phyloP scores from a whole-genome alignment of 1,140 invertebrate genomes.

The Bombus vancouverensis region DNA sequence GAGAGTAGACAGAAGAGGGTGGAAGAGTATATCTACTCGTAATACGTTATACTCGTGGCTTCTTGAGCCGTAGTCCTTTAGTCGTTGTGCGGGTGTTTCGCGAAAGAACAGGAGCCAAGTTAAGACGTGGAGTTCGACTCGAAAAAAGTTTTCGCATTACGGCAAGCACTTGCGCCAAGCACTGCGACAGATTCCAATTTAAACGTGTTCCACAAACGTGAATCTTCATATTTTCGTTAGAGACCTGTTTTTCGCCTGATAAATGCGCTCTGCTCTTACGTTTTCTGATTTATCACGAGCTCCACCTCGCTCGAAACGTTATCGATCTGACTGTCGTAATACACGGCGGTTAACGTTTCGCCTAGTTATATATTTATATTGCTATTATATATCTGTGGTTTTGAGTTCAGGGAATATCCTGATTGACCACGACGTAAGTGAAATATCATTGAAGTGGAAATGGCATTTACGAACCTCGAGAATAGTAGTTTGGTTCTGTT shows the following conservation, averaged over 20 bases:
- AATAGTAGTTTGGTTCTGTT: neutral
- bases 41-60: constrained; percentile 9
- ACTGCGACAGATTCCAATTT: constrained; percentile 22
- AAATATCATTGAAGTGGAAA: neutral
- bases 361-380: neutral
- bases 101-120: constrained; percentile 13
- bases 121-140: constrained; percentile 44
- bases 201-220: neutral
- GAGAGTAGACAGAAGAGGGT: too few relatives aligned
- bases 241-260: neutral
- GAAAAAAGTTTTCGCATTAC: constrained; percentile 50
- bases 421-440: neutral
- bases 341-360: neutral
- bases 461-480: neutral
- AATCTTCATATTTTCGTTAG: constrained; percentile 10
- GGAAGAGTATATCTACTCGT: neutral
- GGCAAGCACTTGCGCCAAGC: constrained; percentile 9
- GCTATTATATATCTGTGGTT: neutral
- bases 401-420: neutral
- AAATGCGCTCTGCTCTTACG: neutral
- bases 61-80: neutral
- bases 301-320: neutral
- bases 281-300: neutral
- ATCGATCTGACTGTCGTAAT: neutral
- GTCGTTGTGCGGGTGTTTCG: constrained; percentile 5